A percentile compares a stretch with the other conserved stretches of the same genome.
phyloP scores from a whole-genome alignment of 2,113 vertebrate species.

The Dicerorhinus sumatrensis region DNA sequence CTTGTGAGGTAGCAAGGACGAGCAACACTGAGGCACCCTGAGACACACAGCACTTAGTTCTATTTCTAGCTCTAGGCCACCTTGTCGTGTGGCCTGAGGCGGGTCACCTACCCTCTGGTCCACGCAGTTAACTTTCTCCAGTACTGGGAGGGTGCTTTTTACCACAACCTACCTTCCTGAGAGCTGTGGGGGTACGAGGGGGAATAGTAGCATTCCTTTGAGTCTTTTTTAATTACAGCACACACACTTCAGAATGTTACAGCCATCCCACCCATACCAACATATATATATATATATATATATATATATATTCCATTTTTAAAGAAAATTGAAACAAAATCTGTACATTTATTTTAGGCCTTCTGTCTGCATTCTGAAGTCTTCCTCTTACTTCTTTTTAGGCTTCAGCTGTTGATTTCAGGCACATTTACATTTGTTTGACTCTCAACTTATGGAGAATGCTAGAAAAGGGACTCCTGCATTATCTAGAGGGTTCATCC shows the following conservation, averaged over 20 bases:
- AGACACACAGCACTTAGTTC: neutral
- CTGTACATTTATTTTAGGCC: neutral
- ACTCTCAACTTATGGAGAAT: neutral
- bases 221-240: neutral
- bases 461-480: neutral
- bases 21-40: rapidly evolving
- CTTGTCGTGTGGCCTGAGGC: neutral
- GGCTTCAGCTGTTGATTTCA: neutral
- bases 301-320: neutral
- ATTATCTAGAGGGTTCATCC: neutral
- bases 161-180: neutral
- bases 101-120: neutral
- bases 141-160: neutral
- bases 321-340: neutral
- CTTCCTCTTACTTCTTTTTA: neutral
- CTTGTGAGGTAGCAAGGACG: neutral
- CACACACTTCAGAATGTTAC: neutral
- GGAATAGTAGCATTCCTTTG: too few relatives aligned
- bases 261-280: neutral
- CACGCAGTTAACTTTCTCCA: neutral
- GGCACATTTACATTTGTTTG: neutral
- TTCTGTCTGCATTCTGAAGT: neutral
- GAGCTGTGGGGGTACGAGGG: rapidly evolving
- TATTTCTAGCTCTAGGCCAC: neutral
- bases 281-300: neutral